A percentile compares a stretch with the other conserved stretches of the same genome.
Conservation (phyloP, 1,140 invertebrate genomes). For the Drosophila triauraria region DNA sequence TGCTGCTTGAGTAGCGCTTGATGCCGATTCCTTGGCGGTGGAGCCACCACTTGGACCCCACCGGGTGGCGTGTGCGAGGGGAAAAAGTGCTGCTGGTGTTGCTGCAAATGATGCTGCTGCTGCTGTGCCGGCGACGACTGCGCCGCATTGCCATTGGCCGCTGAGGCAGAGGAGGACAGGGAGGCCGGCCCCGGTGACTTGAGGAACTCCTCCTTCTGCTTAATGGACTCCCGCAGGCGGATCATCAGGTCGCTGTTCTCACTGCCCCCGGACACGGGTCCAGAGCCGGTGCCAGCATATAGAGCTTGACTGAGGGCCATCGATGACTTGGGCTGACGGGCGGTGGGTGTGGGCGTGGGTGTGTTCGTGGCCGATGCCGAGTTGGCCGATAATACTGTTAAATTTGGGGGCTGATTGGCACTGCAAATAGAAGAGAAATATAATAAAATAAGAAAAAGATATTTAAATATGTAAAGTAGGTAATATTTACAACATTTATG, state of each 20-base stretch:
- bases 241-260: slow-evolving; percentile 83
- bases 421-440: slow-evolving; percentile 38
- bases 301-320: slow-evolving; percentile 57
- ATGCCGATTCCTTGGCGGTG: slow-evolving; percentile 51
- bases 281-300: slow-evolving; percentile 40
- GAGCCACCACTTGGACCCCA: slow-evolving; percentile 22
- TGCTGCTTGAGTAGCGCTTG: slow-evolving; percentile 59
- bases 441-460: neutral
- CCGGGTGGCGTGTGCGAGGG: slow-evolving; percentile 57
- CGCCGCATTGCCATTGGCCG: slow-evolving; percentile 52
- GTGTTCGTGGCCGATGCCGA: slow-evolving; percentile 60
- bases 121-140: slow-evolving; percentile 48
- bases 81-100: slow-evolving; percentile 82
- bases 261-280: slow-evolving; percentile 27
- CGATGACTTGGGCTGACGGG: slow-evolving; percentile 62
- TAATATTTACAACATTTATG: neutral
- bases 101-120: slow-evolving; percentile 46
- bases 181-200: slow-evolving; percentile 87
- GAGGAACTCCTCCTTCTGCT: slow-evolving; percentile 95
- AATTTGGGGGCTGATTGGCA: slow-evolving; percentile 78
- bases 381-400: slow-evolving; percentile 81
- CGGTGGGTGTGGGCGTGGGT: slow-evolving; percentile 48
- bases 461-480: too few relatives aligned
- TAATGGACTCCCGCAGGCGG: slow-evolving; percentile 90
- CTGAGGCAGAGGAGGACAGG: slow-evolving; percentile 28